Base-by-base conservation (phyloP, 2,113 vertebrate species). In the Ovis canadensis region DNA sequence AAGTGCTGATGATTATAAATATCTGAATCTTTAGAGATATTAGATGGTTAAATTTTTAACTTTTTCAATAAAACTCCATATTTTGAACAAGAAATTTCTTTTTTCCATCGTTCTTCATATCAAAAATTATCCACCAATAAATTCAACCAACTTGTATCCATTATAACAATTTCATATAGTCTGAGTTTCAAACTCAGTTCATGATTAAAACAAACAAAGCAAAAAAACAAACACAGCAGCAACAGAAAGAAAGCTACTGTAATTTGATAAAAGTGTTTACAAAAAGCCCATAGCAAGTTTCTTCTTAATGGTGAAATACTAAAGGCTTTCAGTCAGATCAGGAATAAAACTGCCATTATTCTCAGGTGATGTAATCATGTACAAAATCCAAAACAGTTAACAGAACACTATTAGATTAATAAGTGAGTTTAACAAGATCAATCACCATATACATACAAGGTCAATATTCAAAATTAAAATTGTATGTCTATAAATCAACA, bases 391-490 rank as follows among this genome's bases (percentile, higher is more conserved):
- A 92, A 89, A 88, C 14, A 94, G 54, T 94, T 54, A 94, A 81
- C 7, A 91, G 84, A 91, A 60, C 9, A 92, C 14, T 31, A 21
- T 57, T 21, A 94, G 82, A 95, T 48, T 88, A 92, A 13, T 50
- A 89, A 71, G 57, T 74, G n/a, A 93, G 50, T 74, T 86, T 74
- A 97, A 57, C 59, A 64, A 64, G 27, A 62, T 64, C 59, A 94
- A 74, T 77, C 59, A 94, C 17, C 21, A 88, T 19, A 52, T 55
- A 64, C 11, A 57, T 50, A 57, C 50, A 89, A 96, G 7, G 48
- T 45, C 45, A 95, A 96, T 36, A 60, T 29, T 96, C 7, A 90
- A 90, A 90, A 90, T 77, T 88, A 83, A 93, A 95, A 78, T 31
- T 88, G 0, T 13, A 78, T 87, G 89, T 86, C 17, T 59, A 12